These are phyloP conservation scores for Salarias fasciatus DNA, from an alignment of 2,797 vertebrate genomes.

Conservation along the genomic window DNA sequence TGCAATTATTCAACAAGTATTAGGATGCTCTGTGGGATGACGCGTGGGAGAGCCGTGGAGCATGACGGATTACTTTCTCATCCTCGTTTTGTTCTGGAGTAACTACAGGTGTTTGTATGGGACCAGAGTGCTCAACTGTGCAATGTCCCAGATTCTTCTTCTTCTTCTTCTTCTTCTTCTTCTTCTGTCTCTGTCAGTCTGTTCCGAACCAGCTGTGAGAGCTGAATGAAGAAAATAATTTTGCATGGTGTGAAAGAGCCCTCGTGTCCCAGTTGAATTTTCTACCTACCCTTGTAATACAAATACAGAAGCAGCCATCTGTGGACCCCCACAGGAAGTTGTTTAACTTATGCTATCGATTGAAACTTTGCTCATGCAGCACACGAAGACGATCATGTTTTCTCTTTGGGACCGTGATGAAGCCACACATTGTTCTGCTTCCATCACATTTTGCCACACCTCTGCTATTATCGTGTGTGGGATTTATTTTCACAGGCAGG, in stretches of 20 bases:
- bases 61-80: constrained; percentile 38
- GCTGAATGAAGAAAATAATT: constrained; percentile 78
- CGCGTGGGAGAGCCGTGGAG: constrained; percentile 41
- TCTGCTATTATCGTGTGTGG: constrained; percentile 6
- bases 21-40: constrained; percentile 47
- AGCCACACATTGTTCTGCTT: constrained; percentile 2
- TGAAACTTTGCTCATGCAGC: constrained; percentile 15
- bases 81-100: constrained; percentile 43
- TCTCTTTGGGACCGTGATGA: not conserved
- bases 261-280: constrained; percentile 6
- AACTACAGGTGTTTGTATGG: constrained; percentile 50
- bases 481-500: no score
- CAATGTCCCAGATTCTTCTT: not conserved
- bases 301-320: constrained; percentile 36
- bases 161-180: not conserved
- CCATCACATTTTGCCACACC: constrained; percentile 11
- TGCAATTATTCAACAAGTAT: constrained; percentile 47
- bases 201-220: constrained; percentile 55
- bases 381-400: no score
- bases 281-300: constrained; percentile 4
- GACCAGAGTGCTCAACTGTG: constrained; percentile 60
- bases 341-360: constrained; percentile 67
- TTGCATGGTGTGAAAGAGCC: constrained; percentile 14
- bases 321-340: constrained; percentile 6
- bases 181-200: constrained; percentile 42